phyloP scores from a whole-genome alignment of 1,140 invertebrate genomes.

The Bradysia coprophila region DNA sequence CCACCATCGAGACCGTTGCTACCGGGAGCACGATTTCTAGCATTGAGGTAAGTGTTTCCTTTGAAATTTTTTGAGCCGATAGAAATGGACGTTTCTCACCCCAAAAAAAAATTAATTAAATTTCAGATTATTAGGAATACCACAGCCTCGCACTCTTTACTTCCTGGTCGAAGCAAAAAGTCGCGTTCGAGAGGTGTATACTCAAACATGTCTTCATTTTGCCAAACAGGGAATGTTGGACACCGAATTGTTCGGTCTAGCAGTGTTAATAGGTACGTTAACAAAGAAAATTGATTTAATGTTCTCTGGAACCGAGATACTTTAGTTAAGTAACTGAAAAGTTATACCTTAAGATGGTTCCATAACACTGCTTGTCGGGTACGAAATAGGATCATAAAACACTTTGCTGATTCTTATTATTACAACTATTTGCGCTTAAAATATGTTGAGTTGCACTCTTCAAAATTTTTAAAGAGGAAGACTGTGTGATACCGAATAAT shows the following conservation, averaged over 20 bases:
- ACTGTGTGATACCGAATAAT: too few relatives aligned
- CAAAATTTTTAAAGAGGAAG: too few relatives aligned
- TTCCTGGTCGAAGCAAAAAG: slow-evolving; percentile 50
- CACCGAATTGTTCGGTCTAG: slow-evolving; percentile 66
- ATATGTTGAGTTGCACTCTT: too few relatives aligned
- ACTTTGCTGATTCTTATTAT: neutral
- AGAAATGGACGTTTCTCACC: too few relatives aligned
- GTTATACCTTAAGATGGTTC: too few relatives aligned
- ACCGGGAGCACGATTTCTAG: slow-evolving; percentile 23
- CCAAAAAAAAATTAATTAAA: neutral
- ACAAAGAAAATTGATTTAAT: neutral
- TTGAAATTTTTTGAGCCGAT: neutral
- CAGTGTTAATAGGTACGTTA: slow-evolving; percentile 57
- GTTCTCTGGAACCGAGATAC: neutral
- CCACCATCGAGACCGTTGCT: slow-evolving; percentile 24
- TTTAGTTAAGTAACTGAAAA: too few relatives aligned
- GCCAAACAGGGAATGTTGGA: slow-evolving; percentile 59
- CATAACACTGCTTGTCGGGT: neutral
- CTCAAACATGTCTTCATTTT: slow-evolving; percentile 60
- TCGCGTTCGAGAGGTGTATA: slow-evolving; percentile 63
- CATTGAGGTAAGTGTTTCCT: slow-evolving; percentile 15
- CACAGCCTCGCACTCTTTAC: slow-evolving; percentile 24
- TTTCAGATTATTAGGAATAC: slow-evolving; percentile 20
- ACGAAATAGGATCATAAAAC: neutral
- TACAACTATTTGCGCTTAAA: neutral